Percentiles rank a stretch among this genome's conserved stretches.
These are phyloP conservation scores for Neoscelio sp. DNA, from an alignment of 2,888 invertebrate species.

Conservation along the genomic window DNA sequence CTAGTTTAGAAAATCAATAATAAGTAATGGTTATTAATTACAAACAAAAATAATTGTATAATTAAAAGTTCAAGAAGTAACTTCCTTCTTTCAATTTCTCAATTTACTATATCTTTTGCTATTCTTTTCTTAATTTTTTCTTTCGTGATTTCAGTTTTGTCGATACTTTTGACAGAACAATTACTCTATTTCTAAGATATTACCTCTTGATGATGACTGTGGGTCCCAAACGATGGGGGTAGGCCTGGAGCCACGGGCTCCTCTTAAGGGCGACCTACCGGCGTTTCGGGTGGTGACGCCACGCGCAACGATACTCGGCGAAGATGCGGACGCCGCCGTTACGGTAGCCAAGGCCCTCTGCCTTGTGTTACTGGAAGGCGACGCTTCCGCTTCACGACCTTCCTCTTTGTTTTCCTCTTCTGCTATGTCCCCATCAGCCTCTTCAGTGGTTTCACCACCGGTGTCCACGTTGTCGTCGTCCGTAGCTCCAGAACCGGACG, in stretches of 20 bases:
- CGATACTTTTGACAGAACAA: conserved; percentile 10
- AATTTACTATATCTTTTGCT: too few relatives aligned
- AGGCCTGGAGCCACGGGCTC: conserved; percentile 83
- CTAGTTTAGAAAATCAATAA: too few relatives aligned
- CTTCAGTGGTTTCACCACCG: conserved; percentile 75
- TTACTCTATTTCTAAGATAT: background rate
- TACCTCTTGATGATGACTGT: conserved; percentile 71
- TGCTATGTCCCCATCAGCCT: conserved; percentile 82
- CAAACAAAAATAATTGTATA: too few relatives aligned
- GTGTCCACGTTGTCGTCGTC: conserved; percentile 77
- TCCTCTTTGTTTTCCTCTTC: conserved; percentile 85
- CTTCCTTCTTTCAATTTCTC: too few relatives aligned
- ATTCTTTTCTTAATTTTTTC: too few relatives aligned
- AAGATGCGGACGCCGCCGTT: conserved; percentile 73
- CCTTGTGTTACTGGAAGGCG: conserved; percentile 86
- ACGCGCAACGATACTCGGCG: conserved; percentile 71
- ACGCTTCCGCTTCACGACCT: conserved; percentile 93
- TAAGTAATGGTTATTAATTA: too few relatives aligned
- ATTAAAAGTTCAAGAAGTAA: too few relatives aligned
- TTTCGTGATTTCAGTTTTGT: background rate
- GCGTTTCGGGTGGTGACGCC: conserved; percentile 78
- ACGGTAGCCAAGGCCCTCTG: conserved; percentile 79
- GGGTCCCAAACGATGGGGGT: conserved; percentile 87
- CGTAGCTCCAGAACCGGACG: conserved; percentile 70
- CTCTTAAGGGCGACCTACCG: conserved; percentile 79